Base-by-base conservation (phyloP, 2,113 vertebrate genomes). In the Eidolon helvum region DNA sequence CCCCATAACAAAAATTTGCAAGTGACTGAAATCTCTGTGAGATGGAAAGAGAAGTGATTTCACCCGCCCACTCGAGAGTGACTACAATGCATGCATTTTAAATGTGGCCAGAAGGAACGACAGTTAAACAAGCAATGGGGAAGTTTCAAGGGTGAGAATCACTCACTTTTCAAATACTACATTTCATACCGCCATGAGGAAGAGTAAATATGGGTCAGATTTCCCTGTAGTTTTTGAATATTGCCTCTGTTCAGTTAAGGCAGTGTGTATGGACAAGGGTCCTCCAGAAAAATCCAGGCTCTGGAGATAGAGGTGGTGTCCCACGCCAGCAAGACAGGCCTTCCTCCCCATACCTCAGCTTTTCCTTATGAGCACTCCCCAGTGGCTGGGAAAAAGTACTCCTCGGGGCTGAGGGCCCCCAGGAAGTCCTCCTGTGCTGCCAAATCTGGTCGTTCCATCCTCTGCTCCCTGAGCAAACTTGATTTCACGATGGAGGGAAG, bases 1-100 rank as follows among this genome's bases (percentile, higher is more conserved):
- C 90, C 24, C 18, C 5, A 35, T 55, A 48, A 35, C 57, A 43
- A 45, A 0, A 2, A 61, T 66, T 4, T 94, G 35, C 1, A 19
- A 24, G 28, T 97, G 87, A 55, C 86, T 96, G 78, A 5, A 10
- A 0, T 71, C 90, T 83, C 72, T 83, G 91, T 57, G 63, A 78
- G 55, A 28, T 38, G 82, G 82, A 75, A 95, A 61, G 35, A 96
- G 33, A 78, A 75, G n/a, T 10, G 11, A 19, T 93, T 66, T 83
- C 35, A 53, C 43, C 57, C 35, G 57, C 43, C 57, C 71, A 45
- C 7, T 0, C 43, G 21, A 59, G 4, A 0, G 24, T 21, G 2
- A 65, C 86, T 96, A 57, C 28, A 68, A 21, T 30, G 33, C 12
- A 5, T 80, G 38, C 40, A 26, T 98, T 96, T 85, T 96, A 26